phyloP scores from a whole-genome alignment of 2,888 invertebrate genomes.

The Scaptomyza polygonia region DNA sequence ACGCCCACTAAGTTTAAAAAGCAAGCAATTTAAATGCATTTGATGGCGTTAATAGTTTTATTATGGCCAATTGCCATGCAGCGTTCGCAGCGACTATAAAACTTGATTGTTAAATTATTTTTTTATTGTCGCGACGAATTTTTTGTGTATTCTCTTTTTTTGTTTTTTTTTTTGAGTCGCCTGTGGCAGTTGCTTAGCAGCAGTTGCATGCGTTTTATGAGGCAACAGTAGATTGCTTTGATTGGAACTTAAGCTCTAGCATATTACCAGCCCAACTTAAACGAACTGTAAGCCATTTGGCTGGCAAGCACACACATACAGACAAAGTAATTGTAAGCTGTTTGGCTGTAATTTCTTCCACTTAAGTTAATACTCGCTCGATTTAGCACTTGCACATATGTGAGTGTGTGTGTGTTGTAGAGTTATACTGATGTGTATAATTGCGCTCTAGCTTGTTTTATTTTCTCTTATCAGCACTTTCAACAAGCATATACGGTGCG shows the following conservation, averaged over 20 bases:
- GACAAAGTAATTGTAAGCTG: slow-evolving; percentile 73
- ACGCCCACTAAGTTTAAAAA: slow-evolving; percentile 52
- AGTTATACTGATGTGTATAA: slow-evolving; percentile 32
- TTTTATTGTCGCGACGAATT: slow-evolving; percentile 43
- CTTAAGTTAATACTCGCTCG: slow-evolving; percentile 81
- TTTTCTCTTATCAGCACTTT: slow-evolving; percentile 26
- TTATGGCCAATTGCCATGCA: slow-evolving; percentile 47
- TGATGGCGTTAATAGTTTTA: slow-evolving; percentile 69
- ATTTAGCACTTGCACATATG: slow-evolving; percentile 75
- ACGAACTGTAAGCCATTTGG: slow-evolving; percentile 79
- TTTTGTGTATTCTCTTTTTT: slow-evolving; percentile 1
- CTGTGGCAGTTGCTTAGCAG: slow-evolving; percentile 16
- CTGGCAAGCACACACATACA: slow-evolving; percentile 19
- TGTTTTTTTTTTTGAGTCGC: too few relatives aligned
- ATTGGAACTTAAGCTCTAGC: slow-evolving; percentile 82
- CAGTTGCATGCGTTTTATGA: slow-evolving; percentile 62
- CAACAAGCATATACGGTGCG: slow-evolving; percentile 47
- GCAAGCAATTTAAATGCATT: slow-evolving; percentile 75
- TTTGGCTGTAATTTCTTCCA: slow-evolving; percentile 82
- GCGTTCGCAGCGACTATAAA: slow-evolving; percentile 42
- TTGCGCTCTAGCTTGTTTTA: slow-evolving; percentile 27
- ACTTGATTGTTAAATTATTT: slow-evolving; percentile 77
- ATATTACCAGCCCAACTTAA: slow-evolving; percentile 69
- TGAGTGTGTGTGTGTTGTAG: slow-evolving; percentile 22
- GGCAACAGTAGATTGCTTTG: slow-evolving; percentile 80